Evolutionary conservation across 2,888 invertebrate genomes (phyloP), one percentile per base, ranked within the genome.

Genomic region (Galeopsomyia nigrocyanea): DNA sequence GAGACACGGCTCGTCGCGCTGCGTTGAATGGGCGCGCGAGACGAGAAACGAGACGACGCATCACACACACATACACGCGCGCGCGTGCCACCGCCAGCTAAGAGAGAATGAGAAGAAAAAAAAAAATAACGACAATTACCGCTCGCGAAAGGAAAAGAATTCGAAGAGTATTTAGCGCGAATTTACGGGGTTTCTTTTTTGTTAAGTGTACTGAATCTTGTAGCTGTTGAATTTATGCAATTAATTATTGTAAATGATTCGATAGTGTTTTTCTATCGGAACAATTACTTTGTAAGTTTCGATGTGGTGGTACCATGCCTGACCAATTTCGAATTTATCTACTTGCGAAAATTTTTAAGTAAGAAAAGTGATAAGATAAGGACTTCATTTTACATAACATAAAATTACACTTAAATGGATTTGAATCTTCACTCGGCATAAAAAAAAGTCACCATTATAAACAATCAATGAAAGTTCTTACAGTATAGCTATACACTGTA

Each of bases 1-100:
- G 84, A 83, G 80, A 39, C 39, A 71, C 77, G 81, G 81, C 81
- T 81, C 80, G 81, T 82, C 82, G 78, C 78, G 76, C 76, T 68
- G 56, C 62, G 22, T 16, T 55, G 51, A 63, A 61, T 63, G 67
- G 39, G 39, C 13, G 39, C 39, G 39, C 39, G 39, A 39, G 39
- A 39, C 39, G 39, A 39, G 39, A 68, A 71, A 68, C 74, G 77
- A 39, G 39, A 39, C 39, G 39, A 39, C 39, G 39, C 39, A 39
- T 39, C 39, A 39, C n/a, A 46, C 47, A 7, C 47, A 47, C 60
- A 47, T 60, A 16, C 46, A 60, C 46, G 58, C 46, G 16, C 47
- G 21, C 22, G 39, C 55, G 46, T 55, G 31, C n/a, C 19, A 70
- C 17, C 19, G 55, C 26, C 46, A 39, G 58, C 14, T 26, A 56